Evolutionary conservation across 2,888 invertebrate genomes (phyloP), one percentile per base, ranked within the genome.

Genomic region (Dryococelus australis): DNA sequence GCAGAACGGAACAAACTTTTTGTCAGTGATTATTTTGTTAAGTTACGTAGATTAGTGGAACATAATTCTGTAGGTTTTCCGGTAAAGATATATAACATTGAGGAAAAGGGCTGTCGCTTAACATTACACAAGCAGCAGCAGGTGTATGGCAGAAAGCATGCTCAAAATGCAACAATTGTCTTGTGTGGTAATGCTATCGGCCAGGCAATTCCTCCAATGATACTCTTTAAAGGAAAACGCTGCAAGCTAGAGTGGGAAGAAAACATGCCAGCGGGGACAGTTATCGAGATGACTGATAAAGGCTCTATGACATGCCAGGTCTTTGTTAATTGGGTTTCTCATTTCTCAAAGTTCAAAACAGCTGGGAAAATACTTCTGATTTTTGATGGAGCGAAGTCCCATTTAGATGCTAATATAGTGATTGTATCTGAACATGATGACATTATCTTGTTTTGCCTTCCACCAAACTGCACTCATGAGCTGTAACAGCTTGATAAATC

Each of bases 201-300:
- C n/a, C n/a, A 51, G 51, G 51, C 51, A 20, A 80, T n/a, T 24
- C 80, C 80, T 80, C 12, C 80, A n/a, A 80, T 80, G 80, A 80
- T 80, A 9, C 80, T 80, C 51, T 80, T 80, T 24, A 80, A 80
- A 80, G 80, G 80, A 20, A n/a, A n/a, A n/a, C n/a, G n/a, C n/a
- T n/a, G n/a, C n/a, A n/a, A n/a, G n/a, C n/a, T n/a, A n/a, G n/a
- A 80, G 27, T 80, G 80, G 80, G 80, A 80, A 80, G 80, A 80
- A 80, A 80, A 51, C 13, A 10, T 80, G 80, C 80, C 80, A 80
- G 80, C 26, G 16, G 80, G 27, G 16, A 80, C 80, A 80, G 80
- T 80, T 13, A 80, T 80, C 16, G 26, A 80, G n/a, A 80, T 80
- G 80, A 80, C 80, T 13, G 80, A 10, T 80, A 80, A 80, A 80